Evolutionary conservation across 2,113 vertebrate genomes (phyloP).

Genomic region (Oreochromis tanganicae): DNA sequence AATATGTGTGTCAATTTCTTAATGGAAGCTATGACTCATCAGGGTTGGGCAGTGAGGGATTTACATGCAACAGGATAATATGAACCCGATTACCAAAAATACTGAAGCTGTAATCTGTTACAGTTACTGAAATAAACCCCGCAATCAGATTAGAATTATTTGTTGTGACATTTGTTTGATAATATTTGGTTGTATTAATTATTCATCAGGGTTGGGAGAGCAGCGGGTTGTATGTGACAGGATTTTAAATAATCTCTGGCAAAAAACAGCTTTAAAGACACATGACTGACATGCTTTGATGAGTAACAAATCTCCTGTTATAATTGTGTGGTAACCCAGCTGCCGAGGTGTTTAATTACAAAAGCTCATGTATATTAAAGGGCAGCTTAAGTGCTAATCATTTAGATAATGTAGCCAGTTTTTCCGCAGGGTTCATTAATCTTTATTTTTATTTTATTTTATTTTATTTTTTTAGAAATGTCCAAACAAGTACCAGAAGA

Average conservation of each 20-base stretch:
- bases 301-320: not conserved
- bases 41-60: not conserved
- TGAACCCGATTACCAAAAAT: not conserved
- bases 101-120: not conserved
- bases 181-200: not conserved
- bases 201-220: not conserved
- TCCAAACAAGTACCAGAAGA: not conserved
- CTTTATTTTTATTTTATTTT: not conserved
- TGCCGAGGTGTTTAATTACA: not conserved
- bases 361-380: not conserved
- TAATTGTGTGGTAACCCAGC: not conserved
- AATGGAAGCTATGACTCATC: constrained; percentile 52
- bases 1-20: constrained; percentile 48
- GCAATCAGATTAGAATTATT: constrained; percentile 8
- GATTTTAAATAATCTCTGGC: not conserved
- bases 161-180: constrained; percentile 27
- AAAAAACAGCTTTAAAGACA: not conserved
- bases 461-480: not conserved
- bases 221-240: not conserved
- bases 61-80: constrained; percentile 41
- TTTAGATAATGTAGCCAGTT: not conserved
- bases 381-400: not conserved
- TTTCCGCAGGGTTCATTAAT: not conserved
- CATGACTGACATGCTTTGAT: not conserved
- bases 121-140: constrained; percentile 17